These are phyloP conservation scores for Heliconius himera DNA, from an alignment of 1,140 invertebrate genomes.

Conservation along the genomic window DNA sequence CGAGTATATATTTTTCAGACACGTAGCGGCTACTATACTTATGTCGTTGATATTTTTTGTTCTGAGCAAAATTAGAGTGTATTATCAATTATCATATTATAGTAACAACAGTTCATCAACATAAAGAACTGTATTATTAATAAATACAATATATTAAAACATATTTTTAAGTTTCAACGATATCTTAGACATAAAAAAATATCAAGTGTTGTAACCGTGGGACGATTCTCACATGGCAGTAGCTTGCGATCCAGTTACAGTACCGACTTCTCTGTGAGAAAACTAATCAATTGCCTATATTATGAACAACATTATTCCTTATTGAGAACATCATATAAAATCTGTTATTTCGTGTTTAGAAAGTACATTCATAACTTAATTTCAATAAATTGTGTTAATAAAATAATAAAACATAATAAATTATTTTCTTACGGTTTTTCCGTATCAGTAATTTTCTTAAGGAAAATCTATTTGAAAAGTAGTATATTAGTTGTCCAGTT, in stretches of 20 bases:
- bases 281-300: constrained; percentile 41
- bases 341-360: not conserved
- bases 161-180: not conserved
- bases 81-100: too few species aligned
- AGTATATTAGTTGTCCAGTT: not conserved
- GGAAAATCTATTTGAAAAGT: not conserved
- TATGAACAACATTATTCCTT: not conserved
- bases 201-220: constrained; percentile 57
- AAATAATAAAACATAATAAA: too few species aligned
- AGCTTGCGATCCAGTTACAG: constrained; percentile 64
- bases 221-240: constrained; percentile 60
- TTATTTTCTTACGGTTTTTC: too few species aligned
- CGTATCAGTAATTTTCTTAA: not conserved
- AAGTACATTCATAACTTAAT: not conserved
- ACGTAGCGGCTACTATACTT: too few species aligned
- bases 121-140: not conserved
- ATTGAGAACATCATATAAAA: not conserved
- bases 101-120: too few species aligned
- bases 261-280: constrained; percentile 53
- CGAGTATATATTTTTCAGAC: too few species aligned
- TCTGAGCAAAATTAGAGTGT: too few species aligned
- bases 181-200: constrained; percentile 32
- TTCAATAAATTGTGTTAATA: not conserved
- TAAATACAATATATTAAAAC: not conserved
- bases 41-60: too few species aligned